These are phyloP conservation scores for Synanthedon vespiformis DNA, from an alignment of 2,888 invertebrate species.

Conservation along the genomic window DNA sequence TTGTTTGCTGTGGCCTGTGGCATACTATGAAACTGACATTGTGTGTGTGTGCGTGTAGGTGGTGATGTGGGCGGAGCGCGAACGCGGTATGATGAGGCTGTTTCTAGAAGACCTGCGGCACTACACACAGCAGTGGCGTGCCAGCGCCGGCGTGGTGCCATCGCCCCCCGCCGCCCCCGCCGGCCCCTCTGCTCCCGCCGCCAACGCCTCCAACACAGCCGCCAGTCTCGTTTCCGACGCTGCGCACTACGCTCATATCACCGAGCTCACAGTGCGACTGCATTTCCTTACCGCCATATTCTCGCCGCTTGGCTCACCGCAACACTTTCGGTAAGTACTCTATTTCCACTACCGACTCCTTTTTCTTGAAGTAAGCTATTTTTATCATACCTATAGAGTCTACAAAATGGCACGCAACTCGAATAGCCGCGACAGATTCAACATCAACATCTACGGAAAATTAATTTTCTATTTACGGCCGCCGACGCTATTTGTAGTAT, in stretches of 20 bases:
- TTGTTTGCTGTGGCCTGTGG: too few species aligned
- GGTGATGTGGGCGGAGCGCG: slow-evolving; percentile 93
- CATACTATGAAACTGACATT: too few species aligned
- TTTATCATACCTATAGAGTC: too few species aligned
- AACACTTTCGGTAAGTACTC: slow-evolving; percentile 77
- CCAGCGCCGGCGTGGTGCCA: slow-evolving; percentile 4
- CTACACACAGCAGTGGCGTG: slow-evolving; percentile 50
- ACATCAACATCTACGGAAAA: too few species aligned
- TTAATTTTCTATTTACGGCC: too few species aligned
- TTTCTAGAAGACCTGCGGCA: slow-evolving; percentile 90
- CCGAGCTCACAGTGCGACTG: slow-evolving; percentile 90
- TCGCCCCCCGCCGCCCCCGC: slow-evolving; percentile 3
- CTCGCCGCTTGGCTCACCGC: slow-evolving; percentile 90
- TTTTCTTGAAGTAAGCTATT: too few species aligned
- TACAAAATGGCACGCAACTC: too few species aligned
- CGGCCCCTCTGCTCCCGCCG: background rate
- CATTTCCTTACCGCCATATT: slow-evolving; percentile 94
- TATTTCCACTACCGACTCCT: too few species aligned
- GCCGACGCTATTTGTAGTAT: too few species aligned
- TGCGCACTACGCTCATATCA: slow-evolving; percentile 75
- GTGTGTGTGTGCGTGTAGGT: slow-evolving; percentile 43
- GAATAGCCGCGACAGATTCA: too few species aligned
- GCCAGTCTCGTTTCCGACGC: slow-evolving; percentile 20
- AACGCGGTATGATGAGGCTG: slow-evolving; percentile 92
- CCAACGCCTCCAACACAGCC: slow-evolving; percentile 4